These are phyloP conservation scores for Thinocorus orbignyianus DNA, from an alignment of 2,113 vertebrate genomes.

Conservation along the genomic window DNA sequence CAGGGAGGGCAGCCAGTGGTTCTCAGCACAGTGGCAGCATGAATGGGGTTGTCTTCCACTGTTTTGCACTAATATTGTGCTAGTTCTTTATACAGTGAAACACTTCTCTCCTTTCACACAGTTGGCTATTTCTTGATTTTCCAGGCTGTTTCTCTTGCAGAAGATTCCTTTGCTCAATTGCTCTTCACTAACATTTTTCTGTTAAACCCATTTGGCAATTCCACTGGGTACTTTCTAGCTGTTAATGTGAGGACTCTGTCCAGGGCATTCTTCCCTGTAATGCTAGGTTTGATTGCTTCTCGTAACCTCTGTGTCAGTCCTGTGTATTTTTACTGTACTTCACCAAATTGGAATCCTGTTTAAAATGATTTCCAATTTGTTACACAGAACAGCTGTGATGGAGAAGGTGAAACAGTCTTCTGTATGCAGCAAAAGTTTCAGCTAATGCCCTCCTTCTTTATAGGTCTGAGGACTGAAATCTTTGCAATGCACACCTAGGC, in stretches of 20 bases:
- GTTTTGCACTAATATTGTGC: background rate
- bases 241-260: background rate
- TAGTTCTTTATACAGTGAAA: background rate
- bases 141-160: background rate
- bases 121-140: background rate
- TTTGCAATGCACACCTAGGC: background rate
- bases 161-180: background rate
- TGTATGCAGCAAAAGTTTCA: background rate
- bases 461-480: background rate
- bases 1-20: background rate
- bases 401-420: background rate
- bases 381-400: background rate
- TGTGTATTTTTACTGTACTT: background rate
- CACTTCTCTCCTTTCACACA: background rate
- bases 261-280: background rate
- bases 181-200: background rate
- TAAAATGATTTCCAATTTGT: background rate
- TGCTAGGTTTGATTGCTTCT: background rate
- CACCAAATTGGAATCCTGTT: background rate
- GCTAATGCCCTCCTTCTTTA: background rate
- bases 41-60: background rate
- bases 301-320: background rate
- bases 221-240: background rate
- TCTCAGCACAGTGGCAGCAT: background rate
- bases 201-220: background rate